These are phyloP conservation scores for Chelonia mydas DNA, from an alignment of 2,797 vertebrate species.

Conservation along the genomic window DNA sequence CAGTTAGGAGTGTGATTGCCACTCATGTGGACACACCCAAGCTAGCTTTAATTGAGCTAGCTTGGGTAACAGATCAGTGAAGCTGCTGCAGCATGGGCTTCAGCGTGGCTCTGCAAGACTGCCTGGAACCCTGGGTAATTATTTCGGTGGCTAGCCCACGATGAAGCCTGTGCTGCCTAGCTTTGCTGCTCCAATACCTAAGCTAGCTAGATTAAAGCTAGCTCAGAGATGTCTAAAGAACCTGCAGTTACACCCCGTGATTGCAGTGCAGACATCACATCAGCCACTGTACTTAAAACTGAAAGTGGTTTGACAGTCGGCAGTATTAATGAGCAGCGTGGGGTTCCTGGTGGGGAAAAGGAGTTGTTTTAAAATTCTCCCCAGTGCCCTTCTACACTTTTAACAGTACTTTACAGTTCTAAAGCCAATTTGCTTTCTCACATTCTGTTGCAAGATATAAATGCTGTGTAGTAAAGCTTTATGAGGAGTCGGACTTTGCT, in stretches of 20 bases:
- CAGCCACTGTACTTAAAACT: neutral
- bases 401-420: neutral
- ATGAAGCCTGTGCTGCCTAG: neutral
- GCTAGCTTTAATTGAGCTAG: too few species aligned
- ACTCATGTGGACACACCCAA: too few species aligned
- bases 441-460: neutral
- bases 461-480: neutral
- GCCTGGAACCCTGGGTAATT: neutral
- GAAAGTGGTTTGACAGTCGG: neutral
- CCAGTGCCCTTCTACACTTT: neutral
- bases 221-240: neutral
- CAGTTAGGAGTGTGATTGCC: neutral
- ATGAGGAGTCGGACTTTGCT: neutral
- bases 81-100: neutral
- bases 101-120: neutral
- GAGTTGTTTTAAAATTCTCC: neutral
- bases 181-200: neutral
- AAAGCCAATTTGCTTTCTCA: neutral
- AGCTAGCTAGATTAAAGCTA: neutral
- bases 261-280: neutral
- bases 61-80: neutral
- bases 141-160: neutral
- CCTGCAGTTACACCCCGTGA: neutral
- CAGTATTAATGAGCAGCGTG: neutral
- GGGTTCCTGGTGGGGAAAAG: neutral